Evolutionary conservation across 2,797 vertebrate genomes (phyloP), one percentile per base, ranked within the genome.

Genomic region (Chaunax sp.): DNA sequence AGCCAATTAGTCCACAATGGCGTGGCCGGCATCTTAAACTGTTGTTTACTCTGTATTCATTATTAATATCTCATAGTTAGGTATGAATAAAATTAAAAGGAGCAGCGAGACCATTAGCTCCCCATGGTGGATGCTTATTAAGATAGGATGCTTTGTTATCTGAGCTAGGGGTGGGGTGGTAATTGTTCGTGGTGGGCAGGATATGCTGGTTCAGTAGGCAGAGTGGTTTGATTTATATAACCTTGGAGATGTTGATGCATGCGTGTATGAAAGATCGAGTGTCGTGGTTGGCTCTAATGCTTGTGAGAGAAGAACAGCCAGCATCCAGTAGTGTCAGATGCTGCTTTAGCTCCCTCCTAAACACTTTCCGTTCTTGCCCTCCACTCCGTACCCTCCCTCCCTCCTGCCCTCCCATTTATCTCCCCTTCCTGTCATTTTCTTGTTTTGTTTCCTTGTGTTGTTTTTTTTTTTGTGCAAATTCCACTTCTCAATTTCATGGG

Each of bases 41-140:
- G 89, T 93, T 94, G 93, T 95, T 95, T 94, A 94, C 92, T 89
- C 90, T 87, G 90, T 85, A 94, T 95, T 94, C 92, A 94, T 95
- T 93, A 94, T 94, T 94, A 93, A 95, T 94, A 94, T 93, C 90
- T 90, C 92, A 92, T 94, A 92, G 90, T 94, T 94, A 94, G 93
- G 92, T 94, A 95, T 93, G 93, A 94, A 94, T 94, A 93, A 91
- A 95, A 94, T 94, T 93, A 94, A 94, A 94, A 93, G 91, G 92
- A 93, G 93, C 91, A 72, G 87, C 64, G 91, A 93, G 93, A 90
- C 91, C 89, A 93, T 94, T 93, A 95, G 91, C 91, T 93, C 91
- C 92, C 92, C 88, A 91, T 73, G 92, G 93, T 87, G 92, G 91
- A 89, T 90, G 90, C 93, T 94, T 94, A 94, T 94, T 94, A 94